phyloP scores from a whole-genome alignment of 2,113 vertebrate genomes.

The Lamprotornis superbus region DNA sequence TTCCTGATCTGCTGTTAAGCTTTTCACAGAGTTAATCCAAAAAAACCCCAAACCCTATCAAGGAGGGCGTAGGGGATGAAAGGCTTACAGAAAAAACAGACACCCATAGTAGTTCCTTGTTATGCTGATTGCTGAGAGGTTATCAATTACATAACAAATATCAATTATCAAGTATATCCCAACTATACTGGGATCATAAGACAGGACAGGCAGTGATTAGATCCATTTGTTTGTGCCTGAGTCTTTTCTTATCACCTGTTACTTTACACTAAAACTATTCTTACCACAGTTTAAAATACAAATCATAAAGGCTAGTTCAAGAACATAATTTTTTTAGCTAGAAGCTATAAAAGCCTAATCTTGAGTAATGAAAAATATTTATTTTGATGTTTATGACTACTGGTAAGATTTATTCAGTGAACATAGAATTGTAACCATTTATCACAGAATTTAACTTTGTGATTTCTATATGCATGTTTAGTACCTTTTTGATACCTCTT shows the following conservation, averaged over 20 bases:
- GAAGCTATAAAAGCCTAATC: background rate
- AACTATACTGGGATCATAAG: background rate
- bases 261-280: background rate
- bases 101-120: background rate
- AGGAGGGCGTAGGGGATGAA: background rate
- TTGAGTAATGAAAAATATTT: background rate
- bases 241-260: background rate
- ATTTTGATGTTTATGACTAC: background rate
- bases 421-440: background rate
- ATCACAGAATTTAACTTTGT: background rate
- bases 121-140: background rate
- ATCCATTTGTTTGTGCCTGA: background rate
- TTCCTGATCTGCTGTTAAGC: background rate
- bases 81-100: background rate
- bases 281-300: background rate
- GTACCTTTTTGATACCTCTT: background rate
- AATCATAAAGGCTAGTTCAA: background rate
- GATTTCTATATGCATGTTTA: background rate
- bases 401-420: background rate
- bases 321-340: background rate
- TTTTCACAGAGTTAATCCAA: background rate
- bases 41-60: rapidly evolving
- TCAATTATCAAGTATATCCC: background rate
- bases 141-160: background rate
- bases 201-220: background rate